Conservation (phyloP, 2,888 invertebrate genomes). For the Shargacucullia verbasci region DNA sequence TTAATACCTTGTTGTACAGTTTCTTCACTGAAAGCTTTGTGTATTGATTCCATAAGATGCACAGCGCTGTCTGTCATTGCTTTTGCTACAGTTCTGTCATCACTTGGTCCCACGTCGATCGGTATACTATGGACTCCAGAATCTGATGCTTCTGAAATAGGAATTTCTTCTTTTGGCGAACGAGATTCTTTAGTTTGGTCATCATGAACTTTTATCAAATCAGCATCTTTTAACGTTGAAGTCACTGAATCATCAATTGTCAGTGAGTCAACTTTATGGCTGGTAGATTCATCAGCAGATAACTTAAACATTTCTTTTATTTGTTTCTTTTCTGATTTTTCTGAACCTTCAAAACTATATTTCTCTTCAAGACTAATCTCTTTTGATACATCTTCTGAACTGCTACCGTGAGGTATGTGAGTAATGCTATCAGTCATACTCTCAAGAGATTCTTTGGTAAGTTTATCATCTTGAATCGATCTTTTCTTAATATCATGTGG, state of each 20-base stretch:
- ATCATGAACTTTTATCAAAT: conserved; percentile 31
- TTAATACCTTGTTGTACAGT: conserved; percentile 83
- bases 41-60: conserved; percentile 76
- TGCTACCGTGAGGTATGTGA: conserved; percentile 70
- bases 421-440: conserved; percentile 62
- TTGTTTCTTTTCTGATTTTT: conserved; percentile 72
- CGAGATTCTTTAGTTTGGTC: conserved; percentile 43
- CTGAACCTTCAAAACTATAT: conserved; percentile 79
- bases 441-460: conserved; percentile 60
- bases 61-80: conserved; percentile 65
- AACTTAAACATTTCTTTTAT: conserved; percentile 11
- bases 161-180: conserved; percentile 68
- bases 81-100: conserved; percentile 46
- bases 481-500: conserved; percentile 54
- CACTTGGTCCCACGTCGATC: conserved; percentile 57
- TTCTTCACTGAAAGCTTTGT: conserved; percentile 80
- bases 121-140: conserved; percentile 74
- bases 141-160: conserved; percentile 70
- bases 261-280: conserved; percentile 53
- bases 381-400: conserved; percentile 82
- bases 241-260: conserved; percentile 51
- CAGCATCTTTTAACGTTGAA: conserved; percentile 60
- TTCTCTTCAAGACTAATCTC: conserved; percentile 84
- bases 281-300: conserved; percentile 57
- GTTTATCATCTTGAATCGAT: conserved; percentile 45